Base-by-base conservation (phyloP, 1,140 invertebrate genomes). In the Aricia agestis region DNA sequence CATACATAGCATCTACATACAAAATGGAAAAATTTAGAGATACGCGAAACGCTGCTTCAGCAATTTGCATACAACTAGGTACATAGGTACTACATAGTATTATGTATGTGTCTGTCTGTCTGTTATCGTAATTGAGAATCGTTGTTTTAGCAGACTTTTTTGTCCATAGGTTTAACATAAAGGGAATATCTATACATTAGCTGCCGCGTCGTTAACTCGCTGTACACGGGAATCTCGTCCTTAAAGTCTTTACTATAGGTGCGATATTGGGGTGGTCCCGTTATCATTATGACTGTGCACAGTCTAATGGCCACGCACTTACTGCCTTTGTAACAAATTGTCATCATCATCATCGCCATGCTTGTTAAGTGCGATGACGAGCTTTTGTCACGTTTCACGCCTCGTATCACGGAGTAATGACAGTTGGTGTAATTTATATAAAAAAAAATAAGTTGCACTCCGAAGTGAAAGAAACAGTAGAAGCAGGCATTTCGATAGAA, bases 81-180 rank as follows among this genome's bases (percentile, higher is more conserved):
- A 1, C 25, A 1, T 3, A n/a, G 32, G 32, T 6, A 36, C 36
- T 36, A 36, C 36, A 36, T 36, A 36, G 36, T 36, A 36, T 36
- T 36, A 36, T 36, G 52, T 57, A 17, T 57, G 15, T 58, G 57
- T 58, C 5, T 58, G 41, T 42, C 41, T 52, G 45, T 52, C 45
- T 52, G 45, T 52, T 52, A 59, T 19, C 58, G 18, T 59, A 59
- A 59, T 59, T 59, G 58, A 17, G 17, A 59, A 59, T 59, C n/a
- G 58, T 59, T 59, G 45, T 52, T 52, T 52, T 52, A 52, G 13
- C 45, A 52, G 45, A 52, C 45, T 5, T 52, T 52, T 52, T 52
- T 52, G 45, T 52, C 11, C 45, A 52, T 9, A 10, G 45, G 45
- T 52, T 52, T 52, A 59, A 59, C 58, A 59, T 52, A 52, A 52